These are phyloP conservation scores for Marisa cornuarietis DNA, from an alignment of 1,140 invertebrate species.

Conservation along the genomic window DNA sequence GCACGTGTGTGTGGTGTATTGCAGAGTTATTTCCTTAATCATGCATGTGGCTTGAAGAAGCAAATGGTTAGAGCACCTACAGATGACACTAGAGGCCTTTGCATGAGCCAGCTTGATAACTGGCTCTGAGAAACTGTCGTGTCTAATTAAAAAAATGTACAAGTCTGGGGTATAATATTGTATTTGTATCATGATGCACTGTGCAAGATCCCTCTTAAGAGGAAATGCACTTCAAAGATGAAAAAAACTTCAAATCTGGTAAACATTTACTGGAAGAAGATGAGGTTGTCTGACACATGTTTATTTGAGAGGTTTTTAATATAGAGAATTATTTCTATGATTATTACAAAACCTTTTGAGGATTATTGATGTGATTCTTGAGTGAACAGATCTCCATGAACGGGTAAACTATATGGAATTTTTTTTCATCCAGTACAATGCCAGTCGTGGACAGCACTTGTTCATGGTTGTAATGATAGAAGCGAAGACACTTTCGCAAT, in stretches of 20 bases:
- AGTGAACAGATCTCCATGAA: constrained; percentile 34
- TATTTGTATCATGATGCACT: too few species aligned
- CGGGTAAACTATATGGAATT: constrained; percentile 44
- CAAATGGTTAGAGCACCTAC: background rate
- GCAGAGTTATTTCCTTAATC: background rate
- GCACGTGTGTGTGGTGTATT: background rate
- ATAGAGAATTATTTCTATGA: background rate
- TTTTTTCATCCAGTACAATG: constrained; percentile 33
- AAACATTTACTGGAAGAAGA: too few species aligned
- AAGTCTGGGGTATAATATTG: too few species aligned
- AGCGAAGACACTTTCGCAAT: constrained; percentile 40
- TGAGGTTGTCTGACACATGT: too few species aligned
- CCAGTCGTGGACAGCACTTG: constrained; percentile 39
- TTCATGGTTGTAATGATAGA: constrained; percentile 32
- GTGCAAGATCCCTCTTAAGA: too few species aligned
- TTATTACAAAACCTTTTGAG: constrained; percentile 22
- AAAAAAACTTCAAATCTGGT: too few species aligned
- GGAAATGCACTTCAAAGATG: too few species aligned
- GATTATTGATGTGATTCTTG: constrained; percentile 42
- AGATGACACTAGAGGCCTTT: background rate
- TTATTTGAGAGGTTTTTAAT: background rate
- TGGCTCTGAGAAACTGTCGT: too few species aligned
- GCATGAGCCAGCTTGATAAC: too few species aligned
- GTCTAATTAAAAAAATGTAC: too few species aligned
- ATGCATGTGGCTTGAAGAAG: background rate